phyloP scores from a whole-genome alignment of 1,140 invertebrate genomes.

The Eueides isabella region DNA sequence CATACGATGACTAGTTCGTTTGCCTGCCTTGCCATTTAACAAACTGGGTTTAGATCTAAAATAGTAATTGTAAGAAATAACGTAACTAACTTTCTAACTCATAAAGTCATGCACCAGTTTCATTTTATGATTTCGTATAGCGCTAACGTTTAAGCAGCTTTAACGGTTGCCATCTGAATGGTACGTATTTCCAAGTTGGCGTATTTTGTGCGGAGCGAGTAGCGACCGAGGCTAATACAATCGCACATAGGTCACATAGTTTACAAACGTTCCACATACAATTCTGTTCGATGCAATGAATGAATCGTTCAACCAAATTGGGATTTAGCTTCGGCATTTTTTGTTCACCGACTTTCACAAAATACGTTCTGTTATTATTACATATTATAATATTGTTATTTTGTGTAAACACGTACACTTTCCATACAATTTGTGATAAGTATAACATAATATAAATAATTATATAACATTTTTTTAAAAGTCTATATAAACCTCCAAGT shows the following conservation, averaged over 20 bases:
- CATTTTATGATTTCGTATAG: not conserved
- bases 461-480: too few species aligned
- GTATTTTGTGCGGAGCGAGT: not conserved
- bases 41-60: not conserved
- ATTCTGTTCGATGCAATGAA: not conserved
- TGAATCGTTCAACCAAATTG: not conserved
- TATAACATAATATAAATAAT: too few species aligned
- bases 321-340: not conserved
- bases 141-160: slow-evolving; percentile 6
- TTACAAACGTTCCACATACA: not conserved
- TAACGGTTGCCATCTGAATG: not conserved
- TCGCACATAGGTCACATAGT: not conserved
- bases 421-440: too few species aligned
- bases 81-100: not conserved
- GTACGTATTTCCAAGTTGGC: not conserved
- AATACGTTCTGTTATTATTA: too few species aligned
- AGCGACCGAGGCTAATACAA: not conserved
- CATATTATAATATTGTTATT: too few species aligned
- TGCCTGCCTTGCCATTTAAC: too few species aligned
- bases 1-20: too few species aligned
- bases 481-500: too few species aligned
- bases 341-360: too few species aligned
- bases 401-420: too few species aligned
- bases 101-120: not conserved
- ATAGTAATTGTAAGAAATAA: not conserved